Evolutionary conservation across 2,888 invertebrate genomes (phyloP), one percentile per base, ranked within the genome.

Genomic region (Diadegma fenestrale): DNA sequence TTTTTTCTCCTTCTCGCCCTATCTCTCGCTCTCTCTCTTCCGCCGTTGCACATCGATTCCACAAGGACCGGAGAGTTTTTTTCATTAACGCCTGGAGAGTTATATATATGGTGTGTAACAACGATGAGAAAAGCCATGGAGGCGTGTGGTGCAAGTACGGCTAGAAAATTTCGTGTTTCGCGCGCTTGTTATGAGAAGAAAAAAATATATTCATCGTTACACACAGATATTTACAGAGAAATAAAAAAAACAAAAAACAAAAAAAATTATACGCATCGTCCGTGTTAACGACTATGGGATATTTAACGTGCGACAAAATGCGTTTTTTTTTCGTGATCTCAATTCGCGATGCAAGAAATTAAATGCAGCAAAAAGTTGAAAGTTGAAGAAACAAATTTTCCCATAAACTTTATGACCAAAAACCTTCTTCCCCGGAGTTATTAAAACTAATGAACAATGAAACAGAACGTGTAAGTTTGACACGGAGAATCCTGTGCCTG

Each of bases 11-110:
- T 51, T 79, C 58, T 45, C 68, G 26, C 45, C 6, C 26, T 54
- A 63, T 51, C 43, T 19, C 48, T 68, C 41, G 17, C 61, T 45
- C 19, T 43, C 22, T 48, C 41, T 51, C 58, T 61, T 45, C 22
- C 76, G n/a, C 71, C 5, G 43, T 37, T 76, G 73, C 79, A 58
- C 82, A 82, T 87, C 86, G 86, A 85, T 87, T 87, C 84, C 86
- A 82, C 85, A 51, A 85, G 82, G 77, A 85, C 83, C 77, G 26
- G 79, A 33, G 78, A 80, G 80, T 85, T 85, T 85, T 85, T 85
- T 85, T 85, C 85, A 85, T 85, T 82, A 85, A 85, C 85, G 82
- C 75, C 71, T 51, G 71, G 71, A 71, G 71, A 37, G 54, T 79
- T 66, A 66, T 66, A 19, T 54, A 66, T 66, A 73, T 43, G 43